These are phyloP conservation scores for Pogonocichla stellata DNA, from an alignment of 2,113 vertebrate species.

Conservation along the genomic window DNA sequence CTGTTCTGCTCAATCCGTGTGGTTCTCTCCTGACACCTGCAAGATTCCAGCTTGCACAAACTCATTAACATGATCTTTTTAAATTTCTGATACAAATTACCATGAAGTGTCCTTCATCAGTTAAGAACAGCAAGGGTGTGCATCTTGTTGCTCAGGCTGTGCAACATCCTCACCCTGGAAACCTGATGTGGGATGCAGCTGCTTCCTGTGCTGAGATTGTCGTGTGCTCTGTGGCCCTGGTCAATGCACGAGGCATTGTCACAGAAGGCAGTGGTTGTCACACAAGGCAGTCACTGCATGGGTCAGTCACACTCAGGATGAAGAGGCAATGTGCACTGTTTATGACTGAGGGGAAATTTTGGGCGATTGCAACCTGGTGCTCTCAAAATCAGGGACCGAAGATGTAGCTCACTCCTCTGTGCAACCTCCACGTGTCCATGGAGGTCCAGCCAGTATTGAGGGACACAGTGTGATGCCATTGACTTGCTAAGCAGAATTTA, in stretches of 20 bases:
- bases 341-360: background rate
- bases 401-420: rapidly evolving
- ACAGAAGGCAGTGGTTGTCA: background rate
- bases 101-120: background rate
- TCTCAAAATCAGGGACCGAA: background rate
- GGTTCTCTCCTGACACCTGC: background rate
- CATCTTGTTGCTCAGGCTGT: background rate
- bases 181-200: rapidly evolving
- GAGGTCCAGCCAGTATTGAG: background rate
- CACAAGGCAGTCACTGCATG: background rate
- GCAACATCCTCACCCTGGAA: background rate
- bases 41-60: background rate
- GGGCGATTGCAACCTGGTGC: background rate
- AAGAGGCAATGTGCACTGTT: background rate
- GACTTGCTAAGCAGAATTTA: background rate
- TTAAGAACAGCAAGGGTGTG: background rate
- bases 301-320: background rate
- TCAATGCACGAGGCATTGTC: background rate
- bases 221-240: background rate
- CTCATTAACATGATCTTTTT: background rate
- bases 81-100: background rate
- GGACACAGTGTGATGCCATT: rapidly evolving
- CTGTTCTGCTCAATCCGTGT: background rate
- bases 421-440: rapidly evolving
- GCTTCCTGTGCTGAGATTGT: background rate